phyloP scores from a whole-genome alignment of 2,888 invertebrate genomes.

The Mechanitis messenoides region DNA sequence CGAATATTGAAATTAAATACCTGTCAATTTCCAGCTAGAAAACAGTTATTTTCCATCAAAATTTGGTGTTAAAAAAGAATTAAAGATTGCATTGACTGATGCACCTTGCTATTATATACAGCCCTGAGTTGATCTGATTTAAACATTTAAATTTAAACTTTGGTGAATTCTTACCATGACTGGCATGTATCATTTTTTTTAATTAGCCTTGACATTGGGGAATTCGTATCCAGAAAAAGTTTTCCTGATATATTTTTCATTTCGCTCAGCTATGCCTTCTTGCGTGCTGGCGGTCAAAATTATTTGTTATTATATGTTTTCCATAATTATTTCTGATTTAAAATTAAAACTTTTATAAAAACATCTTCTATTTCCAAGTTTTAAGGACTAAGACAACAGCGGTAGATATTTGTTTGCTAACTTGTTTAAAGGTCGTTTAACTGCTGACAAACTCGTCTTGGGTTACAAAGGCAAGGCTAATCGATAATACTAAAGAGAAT shows the following conservation, averaged over 20 bases:
- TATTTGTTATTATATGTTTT: too few relatives aligned
- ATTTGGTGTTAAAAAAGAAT: neutral
- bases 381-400: neutral
- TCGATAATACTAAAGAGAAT: neutral
- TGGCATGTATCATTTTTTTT: too few relatives aligned
- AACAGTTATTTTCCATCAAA: neutral
- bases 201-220: too few relatives aligned
- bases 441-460: neutral
- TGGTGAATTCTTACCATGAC: too few relatives aligned
- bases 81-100: neutral
- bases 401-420: neutral
- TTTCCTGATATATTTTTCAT: too few relatives aligned
- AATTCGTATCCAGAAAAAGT: too few relatives aligned
- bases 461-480: neutral
- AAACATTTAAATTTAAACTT: too few relatives aligned
- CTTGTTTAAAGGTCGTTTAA: conserved; percentile 4
- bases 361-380: neutral
- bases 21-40: conserved; percentile 1
- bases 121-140: too few relatives aligned
- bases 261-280: too few relatives aligned
- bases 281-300: too few relatives aligned
- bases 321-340: too few relatives aligned
- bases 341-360: neutral
- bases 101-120: neutral
- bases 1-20: conserved; percentile 1